Base-by-base conservation (phyloP, 2,797 vertebrate genomes). In the Cyclopterus lumpus region DNA sequence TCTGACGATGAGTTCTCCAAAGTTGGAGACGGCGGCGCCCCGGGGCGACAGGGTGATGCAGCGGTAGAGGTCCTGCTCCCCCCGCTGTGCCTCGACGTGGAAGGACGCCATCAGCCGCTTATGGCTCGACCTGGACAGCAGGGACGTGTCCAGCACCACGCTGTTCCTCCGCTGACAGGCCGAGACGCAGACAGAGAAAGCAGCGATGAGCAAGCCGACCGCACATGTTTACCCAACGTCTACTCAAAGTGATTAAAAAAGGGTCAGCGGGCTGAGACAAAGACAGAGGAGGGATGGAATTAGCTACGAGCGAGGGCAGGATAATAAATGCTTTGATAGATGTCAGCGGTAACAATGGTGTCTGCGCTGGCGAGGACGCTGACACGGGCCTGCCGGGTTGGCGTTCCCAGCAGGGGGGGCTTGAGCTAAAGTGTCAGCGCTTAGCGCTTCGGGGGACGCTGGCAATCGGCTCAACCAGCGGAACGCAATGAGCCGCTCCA, bases 1-100 rank as follows among this genome's bases (percentile, higher is more conserved):
- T 97, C 97, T 96, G 80, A 99, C 96, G 0, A 99, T 96, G 77
- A 99, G 96, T 74, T 99, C 97, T 0, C 97, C 98, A 0, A 99
- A 99, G 93, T 99, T 99, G 81, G 97, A 99, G 82, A 99, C 96
- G 0, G 97, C 93, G 0, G 97, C 95, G 0, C 97, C 97, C 0
- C 95, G 94, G 16, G 93, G 46, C 0, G 97, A 97, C 87, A 96
- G 94, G 11, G 96, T 97, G 88, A 99, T 89, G 0, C 98, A 99
- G 77, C 98, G 96, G 83, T 99, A 99, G 65, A 97, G 93, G 82
- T 97, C 97, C 93, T 98, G 97, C 87, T 94, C 92, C 14, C 91
- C 91, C 4, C 93, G 93, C 75, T 96, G 93, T 0, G 94, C 88
- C 0, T 94, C 94, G 90, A 99, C 93, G 74, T 96, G 96, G 86